These are phyloP conservation scores for Pemphigus obesinymphae DNA, from an alignment of 1,140 invertebrate genomes.

Conservation along the genomic window DNA sequence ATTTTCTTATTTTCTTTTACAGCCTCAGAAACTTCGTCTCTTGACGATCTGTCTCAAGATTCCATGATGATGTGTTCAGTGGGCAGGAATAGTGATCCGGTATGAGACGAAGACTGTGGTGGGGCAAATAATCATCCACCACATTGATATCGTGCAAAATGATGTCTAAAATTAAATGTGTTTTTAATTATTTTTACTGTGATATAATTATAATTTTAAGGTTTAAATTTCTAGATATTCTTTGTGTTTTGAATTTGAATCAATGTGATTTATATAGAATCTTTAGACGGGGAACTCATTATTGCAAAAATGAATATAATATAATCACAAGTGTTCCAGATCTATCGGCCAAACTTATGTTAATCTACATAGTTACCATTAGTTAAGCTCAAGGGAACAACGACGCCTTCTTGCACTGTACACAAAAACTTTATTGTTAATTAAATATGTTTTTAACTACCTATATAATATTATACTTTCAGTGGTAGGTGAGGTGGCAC, in stretches of 20 bases:
- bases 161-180: not conserved
- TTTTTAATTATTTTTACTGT: not conserved
- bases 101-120: conserved; percentile 47
- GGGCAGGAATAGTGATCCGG: conserved; percentile 45
- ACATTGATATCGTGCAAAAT: not conserved
- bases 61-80: conserved; percentile 58
- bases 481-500: no score
- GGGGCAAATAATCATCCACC: conserved; percentile 32
- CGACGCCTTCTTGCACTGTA: not conserved
- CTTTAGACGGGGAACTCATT: not conserved
- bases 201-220: conserved; percentile 3
- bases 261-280: not conserved
- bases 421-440: not conserved
- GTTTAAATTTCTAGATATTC: not conserved
- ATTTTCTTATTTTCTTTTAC: conserved; percentile 46
- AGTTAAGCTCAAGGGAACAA: not conserved
- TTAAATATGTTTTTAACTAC: no score
- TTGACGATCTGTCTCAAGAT: conserved; percentile 75
- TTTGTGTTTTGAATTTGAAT: not conserved
- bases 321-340: not conserved
- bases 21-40: conserved; percentile 68
- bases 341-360: not conserved
- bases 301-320: not conserved
- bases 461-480: no score
- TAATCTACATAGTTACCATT: conserved; percentile 15